Evolutionary conservation across 2,797 vertebrate species (phyloP).

Genomic region (Acanthurus leucopareius): DNA sequence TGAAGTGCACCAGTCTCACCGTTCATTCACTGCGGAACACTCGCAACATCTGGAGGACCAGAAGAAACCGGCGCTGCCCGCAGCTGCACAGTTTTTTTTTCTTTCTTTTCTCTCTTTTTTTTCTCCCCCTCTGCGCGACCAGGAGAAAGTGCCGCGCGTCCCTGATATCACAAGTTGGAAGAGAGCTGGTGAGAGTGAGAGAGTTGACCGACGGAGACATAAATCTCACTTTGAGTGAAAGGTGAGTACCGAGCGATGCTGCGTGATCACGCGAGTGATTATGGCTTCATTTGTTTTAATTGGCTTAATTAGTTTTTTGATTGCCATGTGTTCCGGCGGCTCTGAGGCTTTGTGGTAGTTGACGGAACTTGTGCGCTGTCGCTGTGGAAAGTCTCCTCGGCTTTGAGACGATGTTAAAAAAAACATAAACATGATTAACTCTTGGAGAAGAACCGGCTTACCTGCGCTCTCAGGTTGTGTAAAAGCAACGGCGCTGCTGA

Average conservation of each 20-base stretch:
- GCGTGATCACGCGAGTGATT: constrained; percentile 16
- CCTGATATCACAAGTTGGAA: constrained; percentile 57
- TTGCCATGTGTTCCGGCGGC: constrained; percentile 18
- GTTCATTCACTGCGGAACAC: constrained; percentile 11
- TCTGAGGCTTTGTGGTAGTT: not conserved
- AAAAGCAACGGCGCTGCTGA: not conserved
- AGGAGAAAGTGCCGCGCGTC: constrained; percentile 63
- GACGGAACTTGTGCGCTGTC: constrained; percentile 38
- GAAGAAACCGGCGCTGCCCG: constrained; percentile 14
- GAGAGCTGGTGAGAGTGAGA: constrained; percentile 26
- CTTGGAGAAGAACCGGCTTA: too few species aligned
- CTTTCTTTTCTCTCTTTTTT: not conserved
- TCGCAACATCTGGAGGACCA: constrained; percentile 57
- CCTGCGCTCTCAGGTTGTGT: not conserved
- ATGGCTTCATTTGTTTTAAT: constrained; percentile 47
- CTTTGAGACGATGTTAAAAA: not conserved
- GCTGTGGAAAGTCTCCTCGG: not conserved
- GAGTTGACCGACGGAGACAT: constrained; percentile 29
- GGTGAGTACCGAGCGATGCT: constrained; percentile 56
- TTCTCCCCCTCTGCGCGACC: constrained; percentile 17
- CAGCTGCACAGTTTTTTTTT: constrained; percentile 7
- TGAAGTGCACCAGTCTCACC: constrained; percentile 27
- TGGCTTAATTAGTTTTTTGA: constrained; percentile 55
- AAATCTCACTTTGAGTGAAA: constrained; percentile 36
- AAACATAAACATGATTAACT: not conserved